Evolutionary conservation across 2,888 invertebrate species (phyloP).

Genomic region (Ectropis crepuscularia): DNA sequence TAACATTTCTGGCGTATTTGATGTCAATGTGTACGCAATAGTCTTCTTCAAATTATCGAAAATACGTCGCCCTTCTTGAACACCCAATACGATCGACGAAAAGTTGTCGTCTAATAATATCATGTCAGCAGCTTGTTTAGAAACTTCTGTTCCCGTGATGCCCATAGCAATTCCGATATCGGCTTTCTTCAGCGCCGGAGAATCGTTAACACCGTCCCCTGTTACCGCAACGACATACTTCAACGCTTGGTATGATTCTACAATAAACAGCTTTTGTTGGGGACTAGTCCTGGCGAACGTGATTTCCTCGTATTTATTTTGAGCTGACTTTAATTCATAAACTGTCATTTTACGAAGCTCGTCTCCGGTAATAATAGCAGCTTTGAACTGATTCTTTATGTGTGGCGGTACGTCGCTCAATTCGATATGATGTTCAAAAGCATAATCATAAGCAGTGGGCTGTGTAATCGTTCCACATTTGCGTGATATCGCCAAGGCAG

Average conservation of each 20-base stretch:
- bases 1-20: conserved; percentile 93
- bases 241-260: conserved; percentile 91
- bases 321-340: conserved; percentile 82
- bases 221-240: conserved; percentile 94
- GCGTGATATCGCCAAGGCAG: conserved; percentile 89
- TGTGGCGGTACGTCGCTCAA: conserved; percentile 78
- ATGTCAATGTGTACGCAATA: conserved; percentile 93
- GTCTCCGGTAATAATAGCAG: conserved; percentile 76
- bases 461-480: conserved; percentile 87
- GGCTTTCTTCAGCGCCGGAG: conserved; percentile 93
- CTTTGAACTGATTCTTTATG: conserved; percentile 69
- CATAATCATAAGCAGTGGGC: conserved; percentile 89
- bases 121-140: conserved; percentile 96
- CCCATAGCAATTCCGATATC: conserved; percentile 94
- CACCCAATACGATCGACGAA: conserved; percentile 93
- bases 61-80: conserved; percentile 92
- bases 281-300: conserved; percentile 90
- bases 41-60: conserved; percentile 95
- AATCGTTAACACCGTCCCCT: conserved; percentile 95
- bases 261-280: conserved; percentile 88
- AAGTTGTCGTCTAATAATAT: conserved; percentile 95
- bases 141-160: conserved; percentile 90
- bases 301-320: conserved; percentile 87
- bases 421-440: conserved; percentile 85
- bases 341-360: conserved; percentile 85